Evolutionary conservation across 2,797 vertebrate species (phyloP), one percentile per base, ranked within the genome.

Genomic region (Oreonectes daqikongensis): DNA sequence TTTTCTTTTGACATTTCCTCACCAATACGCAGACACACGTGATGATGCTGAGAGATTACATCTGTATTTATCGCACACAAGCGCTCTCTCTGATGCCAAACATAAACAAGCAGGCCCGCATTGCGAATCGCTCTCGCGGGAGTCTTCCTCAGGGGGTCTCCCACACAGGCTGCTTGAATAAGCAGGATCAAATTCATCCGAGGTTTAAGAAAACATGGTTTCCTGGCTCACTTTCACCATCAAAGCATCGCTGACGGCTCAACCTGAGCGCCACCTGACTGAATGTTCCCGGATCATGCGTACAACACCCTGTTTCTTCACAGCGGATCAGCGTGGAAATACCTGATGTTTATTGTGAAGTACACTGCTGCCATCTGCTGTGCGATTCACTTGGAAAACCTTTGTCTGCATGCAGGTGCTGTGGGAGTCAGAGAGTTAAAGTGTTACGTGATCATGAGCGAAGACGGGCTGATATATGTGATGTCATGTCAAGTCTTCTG

Each of bases 281-380:
- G 67, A 80, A 69, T 48, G 63, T 38, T 8, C 55, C 20, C 2
- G 32, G 42, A 65, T 66, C 61, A 52, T 50, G 48, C 59, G 46
- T 50, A 69, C 77, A 66, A 72, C 48, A 40, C 38, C n/a, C n/a
- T n/a, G n/a, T 15, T 77, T 46, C 6, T 35, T 38, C 40, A 38
- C 52, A 69, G 55, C 68, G 26, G 42, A 22, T 42, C 24, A 2
- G 4, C 38, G 24, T 6, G 32, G 61, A 40, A 11, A n/a, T 32
- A 55, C 65, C 18, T 72, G 52, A 4, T 4, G 5, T 77, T 28
- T 52, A 59, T 59, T 46, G 50, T 64, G 69, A 84, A 79, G 79
- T 55, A 26, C 81, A 78, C 81, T 53, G 83, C 77, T 66, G 48
- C 83, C 85, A 68, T 75, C 83, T 84, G 63, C 72, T 77, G 84